Percentiles rank a stretch among this genome's conserved stretches.
Conservation (phyloP, 2,113 vertebrate genomes). For the Kryptolebias marmoratus region DNA sequence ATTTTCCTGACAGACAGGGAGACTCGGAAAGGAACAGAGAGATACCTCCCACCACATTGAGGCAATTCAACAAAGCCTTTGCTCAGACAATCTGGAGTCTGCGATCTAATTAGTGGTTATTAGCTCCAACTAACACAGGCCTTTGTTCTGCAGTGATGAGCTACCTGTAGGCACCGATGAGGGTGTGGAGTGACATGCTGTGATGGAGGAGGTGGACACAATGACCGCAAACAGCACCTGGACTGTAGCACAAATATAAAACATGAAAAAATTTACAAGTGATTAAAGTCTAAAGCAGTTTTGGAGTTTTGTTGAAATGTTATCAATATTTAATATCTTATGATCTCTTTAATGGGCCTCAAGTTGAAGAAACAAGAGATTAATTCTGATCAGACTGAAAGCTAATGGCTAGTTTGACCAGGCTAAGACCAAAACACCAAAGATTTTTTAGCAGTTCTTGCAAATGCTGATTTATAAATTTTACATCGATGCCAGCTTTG, state of each 20-base stretch:
- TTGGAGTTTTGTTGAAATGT: too few species aligned
- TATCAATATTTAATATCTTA: too few species aligned
- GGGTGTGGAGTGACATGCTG: constrained; percentile 26
- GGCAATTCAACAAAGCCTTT: constrained; percentile 46
- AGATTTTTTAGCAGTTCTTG: too few species aligned
- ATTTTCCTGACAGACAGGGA: constrained; percentile 63
- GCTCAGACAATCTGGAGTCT: constrained; percentile 49
- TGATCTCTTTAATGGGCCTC: too few species aligned
- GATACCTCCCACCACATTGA: constrained; percentile 35
- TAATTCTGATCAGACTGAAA: too few species aligned
- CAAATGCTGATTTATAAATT: too few species aligned
- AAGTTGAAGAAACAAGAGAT: too few species aligned
- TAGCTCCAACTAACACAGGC: constrained; percentile 50
- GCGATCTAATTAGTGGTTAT: constrained; percentile 79
- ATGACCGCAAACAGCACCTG: constrained; percentile 46
- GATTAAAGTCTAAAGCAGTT: too few species aligned
- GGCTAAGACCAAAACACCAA: too few species aligned
- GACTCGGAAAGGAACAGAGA: constrained; percentile 34
- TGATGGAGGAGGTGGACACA: neutral
- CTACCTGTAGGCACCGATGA: constrained; percentile 16
- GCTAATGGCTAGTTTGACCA: too few species aligned
- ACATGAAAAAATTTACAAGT: neutral
- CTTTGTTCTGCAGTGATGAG: constrained; percentile 51
- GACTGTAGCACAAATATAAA: constrained; percentile 1
- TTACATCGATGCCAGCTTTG: too few species aligned